Evolutionary conservation across 2,888 invertebrate genomes (phyloP).

Genomic region (Elegia similella): DNA sequence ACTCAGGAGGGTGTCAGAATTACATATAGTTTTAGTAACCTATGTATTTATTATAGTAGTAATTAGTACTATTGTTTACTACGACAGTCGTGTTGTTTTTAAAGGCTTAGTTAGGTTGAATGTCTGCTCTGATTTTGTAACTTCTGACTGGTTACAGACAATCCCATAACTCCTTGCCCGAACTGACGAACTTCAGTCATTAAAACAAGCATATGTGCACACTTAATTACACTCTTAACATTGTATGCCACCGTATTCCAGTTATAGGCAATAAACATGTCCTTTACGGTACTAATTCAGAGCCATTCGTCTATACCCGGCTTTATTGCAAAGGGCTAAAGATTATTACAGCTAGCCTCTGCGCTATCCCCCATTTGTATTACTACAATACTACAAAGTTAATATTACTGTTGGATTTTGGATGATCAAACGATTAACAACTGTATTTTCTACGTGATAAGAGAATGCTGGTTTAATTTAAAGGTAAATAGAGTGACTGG

Average conservation of each 20-base stretch:
- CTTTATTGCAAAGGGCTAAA: slow-evolving; percentile 2
- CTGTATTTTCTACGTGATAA: neutral
- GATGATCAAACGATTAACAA: neutral
- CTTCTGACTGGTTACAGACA: too few species aligned
- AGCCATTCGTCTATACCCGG: neutral
- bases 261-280: slow-evolving; percentile 26
- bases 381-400: neutral
- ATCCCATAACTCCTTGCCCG: neutral
- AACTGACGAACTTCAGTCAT: slow-evolving; percentile 13
- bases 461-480: neutral
- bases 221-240: slow-evolving; percentile 27
- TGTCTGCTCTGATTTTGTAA: too few species aligned
- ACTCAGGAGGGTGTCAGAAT: too few species aligned
- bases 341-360: neutral
- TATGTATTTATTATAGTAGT: too few species aligned
- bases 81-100: too few species aligned
- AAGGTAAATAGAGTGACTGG: neutral
- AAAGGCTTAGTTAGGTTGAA: too few species aligned
- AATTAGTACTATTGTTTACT: too few species aligned
- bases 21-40: too few species aligned
- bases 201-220: slow-evolving; percentile 25
- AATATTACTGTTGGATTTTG: neutral
- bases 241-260: slow-evolving; percentile 24
- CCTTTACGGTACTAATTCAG: slow-evolving; percentile 20
- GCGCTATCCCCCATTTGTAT: neutral